A percentile compares a stretch with the other conserved stretches of the same genome.
These are phyloP conservation scores for Dinomys branickii DNA, from an alignment of 2,113 vertebrate species.

Conservation along the genomic window DNA sequence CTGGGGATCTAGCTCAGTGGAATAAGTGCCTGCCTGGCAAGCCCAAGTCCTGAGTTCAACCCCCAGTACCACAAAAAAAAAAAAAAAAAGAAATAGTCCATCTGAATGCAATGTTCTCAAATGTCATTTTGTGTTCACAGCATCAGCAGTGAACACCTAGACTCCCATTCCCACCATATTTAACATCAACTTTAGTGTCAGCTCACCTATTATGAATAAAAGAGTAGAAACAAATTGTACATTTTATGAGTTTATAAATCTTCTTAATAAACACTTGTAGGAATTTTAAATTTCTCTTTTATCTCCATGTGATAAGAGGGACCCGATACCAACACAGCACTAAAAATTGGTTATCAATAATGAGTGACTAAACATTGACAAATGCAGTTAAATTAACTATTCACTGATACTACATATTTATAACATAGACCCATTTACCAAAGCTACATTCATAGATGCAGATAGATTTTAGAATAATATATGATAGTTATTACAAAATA, in stretches of 20 bases:
- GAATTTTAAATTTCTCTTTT: neutral
- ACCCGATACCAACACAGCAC: neutral
- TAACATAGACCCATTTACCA: neutral
- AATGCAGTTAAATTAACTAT: neutral
- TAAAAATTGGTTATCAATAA: neutral
- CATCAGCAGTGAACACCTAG: neutral
- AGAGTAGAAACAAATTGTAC: neutral
- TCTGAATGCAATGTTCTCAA: neutral
- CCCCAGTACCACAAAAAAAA: no score
- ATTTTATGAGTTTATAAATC: neutral
- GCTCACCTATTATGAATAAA: neutral
- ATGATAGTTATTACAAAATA: neutral
- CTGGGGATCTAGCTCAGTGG: no score
- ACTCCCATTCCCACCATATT: neutral
- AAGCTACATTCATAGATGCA: neutral
- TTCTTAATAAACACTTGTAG: neutral
- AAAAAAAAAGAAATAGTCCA: neutral
- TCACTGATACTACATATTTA: neutral
- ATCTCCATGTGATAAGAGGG: neutral
- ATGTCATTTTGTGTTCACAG: neutral
- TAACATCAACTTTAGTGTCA: neutral
- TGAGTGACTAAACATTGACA: neutral
- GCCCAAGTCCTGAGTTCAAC: no score
- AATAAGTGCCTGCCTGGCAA: no score
- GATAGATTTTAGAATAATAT: neutral